Evolutionary conservation across 2,888 invertebrate genomes (phyloP).

Genomic region (Rhagonycha fulva): DNA sequence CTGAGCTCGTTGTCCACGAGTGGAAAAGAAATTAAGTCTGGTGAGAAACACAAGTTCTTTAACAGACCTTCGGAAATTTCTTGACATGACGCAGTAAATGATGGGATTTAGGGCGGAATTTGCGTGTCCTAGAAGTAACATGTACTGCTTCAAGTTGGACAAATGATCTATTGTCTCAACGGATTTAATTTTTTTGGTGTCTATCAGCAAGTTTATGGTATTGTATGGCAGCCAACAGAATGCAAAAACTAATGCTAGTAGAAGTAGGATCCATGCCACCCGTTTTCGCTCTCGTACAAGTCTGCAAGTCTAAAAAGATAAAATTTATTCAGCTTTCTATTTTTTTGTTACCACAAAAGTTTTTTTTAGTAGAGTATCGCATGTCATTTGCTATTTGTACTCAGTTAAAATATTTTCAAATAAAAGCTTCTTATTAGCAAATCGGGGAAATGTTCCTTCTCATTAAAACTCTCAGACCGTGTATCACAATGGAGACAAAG

Average conservation of each 20-base stretch:
- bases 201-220: constrained; percentile 67
- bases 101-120: constrained; percentile 80
- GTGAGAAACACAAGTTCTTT: constrained; percentile 59
- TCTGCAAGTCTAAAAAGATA: constrained; percentile 41
- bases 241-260: constrained; percentile 75
- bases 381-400: too few species aligned
- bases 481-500: not conserved
- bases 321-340: not conserved
- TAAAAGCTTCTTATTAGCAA: not conserved
- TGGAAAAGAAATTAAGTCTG: constrained; percentile 43
- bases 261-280: constrained; percentile 75
- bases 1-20: constrained; percentile 37
- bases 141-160: constrained; percentile 62
- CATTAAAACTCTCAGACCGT: not conserved
- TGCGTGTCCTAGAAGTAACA: constrained; percentile 72
- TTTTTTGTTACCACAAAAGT: not conserved
- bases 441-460: not conserved
- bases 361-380: too few species aligned
- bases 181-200: constrained; percentile 57
- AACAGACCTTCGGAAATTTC: constrained; percentile 71
- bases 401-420: too few species aligned
- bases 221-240: constrained; percentile 81
- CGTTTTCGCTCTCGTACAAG: constrained; percentile 72
- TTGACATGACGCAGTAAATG: constrained; percentile 75
- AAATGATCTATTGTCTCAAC: constrained; percentile 49